Evolutionary conservation across 2,888 invertebrate species (phyloP).

Genomic region (Caenorhabditis sinica): DNA sequence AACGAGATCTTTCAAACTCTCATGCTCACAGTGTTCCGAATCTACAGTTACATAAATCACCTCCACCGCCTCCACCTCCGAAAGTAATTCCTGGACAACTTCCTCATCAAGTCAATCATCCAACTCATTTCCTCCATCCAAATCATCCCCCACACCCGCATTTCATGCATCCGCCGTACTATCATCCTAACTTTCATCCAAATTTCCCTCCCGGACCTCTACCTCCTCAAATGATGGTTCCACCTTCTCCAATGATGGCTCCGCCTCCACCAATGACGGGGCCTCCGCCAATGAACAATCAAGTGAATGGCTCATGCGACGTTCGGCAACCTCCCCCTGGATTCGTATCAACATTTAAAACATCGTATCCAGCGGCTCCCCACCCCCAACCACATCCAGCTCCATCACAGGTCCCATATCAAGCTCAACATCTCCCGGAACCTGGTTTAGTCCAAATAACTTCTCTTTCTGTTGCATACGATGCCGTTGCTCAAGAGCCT

Average conservation of each 20-base stretch:
- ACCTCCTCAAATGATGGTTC: neutral
- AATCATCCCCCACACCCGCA: neutral
- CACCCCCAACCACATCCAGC: neutral
- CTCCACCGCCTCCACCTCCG: slow-evolving; percentile 40
- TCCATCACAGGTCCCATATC: neutral
- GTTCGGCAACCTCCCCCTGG: slow-evolving; percentile 46
- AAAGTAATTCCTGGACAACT: neutral
- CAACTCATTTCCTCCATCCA: neutral
- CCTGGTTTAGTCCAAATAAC: slow-evolving; percentile 22
- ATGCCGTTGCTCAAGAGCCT: neutral
- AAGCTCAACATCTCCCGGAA: slow-evolving; percentile 27
- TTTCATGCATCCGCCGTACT: slow-evolving; percentile 3
- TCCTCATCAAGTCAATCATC: neutral
- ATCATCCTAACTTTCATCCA: slow-evolving; percentile 5
- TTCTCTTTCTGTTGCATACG: neutral
- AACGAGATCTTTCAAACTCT: neutral
- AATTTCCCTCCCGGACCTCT: neutral
- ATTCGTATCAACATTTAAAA: slow-evolving; percentile 25
- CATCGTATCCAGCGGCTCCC: neutral
- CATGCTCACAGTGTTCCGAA: slow-evolving; percentile 9
- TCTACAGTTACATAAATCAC: neutral
- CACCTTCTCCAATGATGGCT: neutral
- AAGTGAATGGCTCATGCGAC: neutral
- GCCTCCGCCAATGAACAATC: neutral
- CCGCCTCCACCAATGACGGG: neutral